Conservation (phyloP, 1,140 invertebrate genomes). For the Coelopa frigida region DNA sequence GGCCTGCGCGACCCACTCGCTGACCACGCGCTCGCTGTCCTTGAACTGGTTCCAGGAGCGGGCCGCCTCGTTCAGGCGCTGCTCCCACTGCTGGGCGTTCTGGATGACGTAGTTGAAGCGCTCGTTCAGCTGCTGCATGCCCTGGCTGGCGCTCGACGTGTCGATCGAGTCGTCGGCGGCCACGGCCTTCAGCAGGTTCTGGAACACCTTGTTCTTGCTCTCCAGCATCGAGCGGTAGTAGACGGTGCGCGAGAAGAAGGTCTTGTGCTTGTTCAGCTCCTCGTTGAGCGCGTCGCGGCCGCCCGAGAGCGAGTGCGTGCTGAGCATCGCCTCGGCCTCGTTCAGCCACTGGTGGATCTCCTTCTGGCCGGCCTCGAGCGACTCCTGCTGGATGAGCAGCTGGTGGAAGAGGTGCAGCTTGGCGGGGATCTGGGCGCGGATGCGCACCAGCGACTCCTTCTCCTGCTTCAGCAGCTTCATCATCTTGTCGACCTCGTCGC, state of each 20-base stretch:
- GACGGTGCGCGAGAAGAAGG: slow-evolving; percentile 77
- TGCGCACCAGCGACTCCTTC: slow-evolving; percentile 75
- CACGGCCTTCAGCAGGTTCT: slow-evolving; percentile 73
- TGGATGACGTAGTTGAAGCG: slow-evolving; percentile 68
- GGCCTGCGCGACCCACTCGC: slow-evolving; percentile 78
- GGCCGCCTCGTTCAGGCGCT: slow-evolving; percentile 68
- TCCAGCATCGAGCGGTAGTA: slow-evolving; percentile 92
- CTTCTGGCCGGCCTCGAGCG: slow-evolving; percentile 74
- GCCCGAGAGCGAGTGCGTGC: slow-evolving; percentile 52
- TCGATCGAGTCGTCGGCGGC: slow-evolving; percentile 65
- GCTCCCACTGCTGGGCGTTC: slow-evolving; percentile 68
- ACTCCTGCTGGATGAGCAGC: slow-evolving; percentile 81
- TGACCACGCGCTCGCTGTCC: slow-evolving; percentile 68
- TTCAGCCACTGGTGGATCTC: slow-evolving; percentile 82
- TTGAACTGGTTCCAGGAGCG: slow-evolving; percentile 81
- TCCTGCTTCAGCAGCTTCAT: slow-evolving; percentile 84
- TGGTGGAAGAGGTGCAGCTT: slow-evolving; percentile 75
- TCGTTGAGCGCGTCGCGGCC: slow-evolving; percentile 66
- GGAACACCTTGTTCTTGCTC: slow-evolving; percentile 90
- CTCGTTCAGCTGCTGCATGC: slow-evolving; percentile 74
- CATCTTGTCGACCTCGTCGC: slow-evolving; percentile 84
- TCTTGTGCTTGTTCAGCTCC: slow-evolving; percentile 74
- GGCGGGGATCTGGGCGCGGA: slow-evolving; percentile 71
- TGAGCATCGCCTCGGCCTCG: slow-evolving; percentile 68
- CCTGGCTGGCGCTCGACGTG: slow-evolving; percentile 59